Percentiles rank a stretch among this genome's conserved stretches.
phyloP scores from a whole-genome alignment of 2,113 vertebrate species.

The Mesoclemmys tuberculata region DNA sequence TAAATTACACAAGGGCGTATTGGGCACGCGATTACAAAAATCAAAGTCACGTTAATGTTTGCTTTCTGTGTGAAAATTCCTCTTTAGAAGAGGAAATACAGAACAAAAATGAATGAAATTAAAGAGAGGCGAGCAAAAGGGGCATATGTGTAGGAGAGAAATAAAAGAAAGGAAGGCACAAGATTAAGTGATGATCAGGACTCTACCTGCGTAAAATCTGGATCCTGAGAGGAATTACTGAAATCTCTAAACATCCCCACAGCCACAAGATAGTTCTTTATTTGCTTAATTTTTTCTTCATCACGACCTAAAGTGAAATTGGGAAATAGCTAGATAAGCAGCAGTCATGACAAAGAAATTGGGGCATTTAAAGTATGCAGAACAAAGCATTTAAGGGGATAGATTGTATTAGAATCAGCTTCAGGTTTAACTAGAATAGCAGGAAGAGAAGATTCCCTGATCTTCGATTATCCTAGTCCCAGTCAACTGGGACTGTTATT shows the following conservation, averaged over 20 bases:
- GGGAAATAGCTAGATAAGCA: neutral
- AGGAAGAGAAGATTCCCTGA: neutral
- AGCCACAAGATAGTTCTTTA: constrained; percentile 88
- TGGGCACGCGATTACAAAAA: neutral
- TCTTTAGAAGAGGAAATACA: neutral
- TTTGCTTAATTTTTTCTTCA: constrained; percentile 82
- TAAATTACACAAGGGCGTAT: neutral
- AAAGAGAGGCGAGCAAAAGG: neutral
- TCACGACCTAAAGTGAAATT: constrained; percentile 84
- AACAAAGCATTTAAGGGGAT: neutral
- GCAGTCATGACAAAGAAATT: neutral
- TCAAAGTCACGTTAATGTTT: neutral
- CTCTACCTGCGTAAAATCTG: constrained; percentile 91
- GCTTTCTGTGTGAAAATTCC: neutral
- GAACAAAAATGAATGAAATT: neutral
- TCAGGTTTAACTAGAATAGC: neutral
- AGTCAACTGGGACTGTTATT: neutral
- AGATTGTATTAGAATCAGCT: neutral
- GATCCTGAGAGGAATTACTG: constrained; percentile 86
- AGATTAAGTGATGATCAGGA: neutral
- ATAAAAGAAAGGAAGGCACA: neutral
- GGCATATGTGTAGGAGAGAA: neutral
- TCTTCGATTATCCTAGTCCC: neutral
- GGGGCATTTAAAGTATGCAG: neutral
- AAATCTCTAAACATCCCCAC: constrained; percentile 94